Evolutionary conservation across 2,113 vertebrate species (phyloP).

Genomic region (Copsychus sechellarum): DNA sequence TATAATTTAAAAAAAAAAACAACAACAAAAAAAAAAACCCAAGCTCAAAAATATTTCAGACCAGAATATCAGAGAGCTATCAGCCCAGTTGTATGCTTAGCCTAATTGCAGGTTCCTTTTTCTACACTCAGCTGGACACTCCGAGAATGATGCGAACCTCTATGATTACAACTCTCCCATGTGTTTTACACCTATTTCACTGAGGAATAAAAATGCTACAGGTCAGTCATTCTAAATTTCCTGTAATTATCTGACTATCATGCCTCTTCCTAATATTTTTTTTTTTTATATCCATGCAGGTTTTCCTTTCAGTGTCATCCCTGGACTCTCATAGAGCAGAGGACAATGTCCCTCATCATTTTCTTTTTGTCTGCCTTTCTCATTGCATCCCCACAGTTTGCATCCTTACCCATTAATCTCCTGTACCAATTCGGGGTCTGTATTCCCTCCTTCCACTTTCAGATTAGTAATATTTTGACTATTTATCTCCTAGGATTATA

Average conservation of each 20-base stretch:
- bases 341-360: background rate
- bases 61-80: background rate
- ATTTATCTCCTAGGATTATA: background rate
- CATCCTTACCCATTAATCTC: background rate
- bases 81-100: background rate
- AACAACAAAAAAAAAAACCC: background rate
- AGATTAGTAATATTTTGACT: background rate
- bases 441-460: background rate
- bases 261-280: background rate
- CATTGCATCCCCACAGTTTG: background rate
- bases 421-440: background rate
- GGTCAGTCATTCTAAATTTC: background rate
- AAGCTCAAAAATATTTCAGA: background rate
- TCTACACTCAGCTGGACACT: background rate
- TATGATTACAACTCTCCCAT: fast-evolving
- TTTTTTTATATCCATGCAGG: background rate
- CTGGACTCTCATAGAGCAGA: background rate
- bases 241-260: background rate
- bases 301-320: background rate
- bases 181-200: background rate
- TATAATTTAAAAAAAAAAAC: background rate
- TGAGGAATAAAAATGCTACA: background rate
- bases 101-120: background rate
- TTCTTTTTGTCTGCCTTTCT: background rate
- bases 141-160: background rate